Conservation (phyloP, 1,140 invertebrate species). For the Homalodisca vitripennis region DNA sequence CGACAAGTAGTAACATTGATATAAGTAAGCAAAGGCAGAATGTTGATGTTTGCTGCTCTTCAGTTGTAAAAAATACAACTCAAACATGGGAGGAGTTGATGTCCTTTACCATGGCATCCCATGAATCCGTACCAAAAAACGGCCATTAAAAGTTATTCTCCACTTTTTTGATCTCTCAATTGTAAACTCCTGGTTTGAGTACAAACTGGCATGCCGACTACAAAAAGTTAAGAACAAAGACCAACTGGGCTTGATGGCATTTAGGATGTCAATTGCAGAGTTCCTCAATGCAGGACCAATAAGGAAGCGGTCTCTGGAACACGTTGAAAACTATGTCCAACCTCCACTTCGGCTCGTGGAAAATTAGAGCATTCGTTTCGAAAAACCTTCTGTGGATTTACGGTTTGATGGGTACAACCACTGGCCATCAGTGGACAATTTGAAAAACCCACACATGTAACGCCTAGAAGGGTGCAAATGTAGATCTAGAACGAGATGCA, state of each 20-base stretch:
- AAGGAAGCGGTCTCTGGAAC: background rate
- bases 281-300: background rate
- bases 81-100: conserved; percentile 45
- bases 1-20: conserved; percentile 34
- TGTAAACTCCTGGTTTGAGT: conserved; percentile 8
- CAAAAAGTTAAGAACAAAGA: background rate
- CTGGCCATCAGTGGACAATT: background rate
- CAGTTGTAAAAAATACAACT: background rate
- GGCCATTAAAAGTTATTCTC: conserved; percentile 43
- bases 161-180: conserved; percentile 31
- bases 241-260: background rate
- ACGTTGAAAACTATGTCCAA: background rate
- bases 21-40: background rate
- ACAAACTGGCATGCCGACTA: background rate
- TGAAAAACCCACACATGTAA: conserved; percentile 9
- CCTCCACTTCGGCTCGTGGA: background rate
- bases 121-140: conserved; percentile 42
- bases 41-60: background rate
- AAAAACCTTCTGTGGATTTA: background rate
- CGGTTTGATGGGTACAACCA: conserved; percentile 9
- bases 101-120: conserved; percentile 42
- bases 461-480: background rate
- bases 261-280: background rate
- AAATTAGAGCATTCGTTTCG: background rate
- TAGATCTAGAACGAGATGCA: background rate